These are phyloP conservation scores for Philopedon plagiatum DNA, from an alignment of 2,888 invertebrate species.

Conservation along the genomic window DNA sequence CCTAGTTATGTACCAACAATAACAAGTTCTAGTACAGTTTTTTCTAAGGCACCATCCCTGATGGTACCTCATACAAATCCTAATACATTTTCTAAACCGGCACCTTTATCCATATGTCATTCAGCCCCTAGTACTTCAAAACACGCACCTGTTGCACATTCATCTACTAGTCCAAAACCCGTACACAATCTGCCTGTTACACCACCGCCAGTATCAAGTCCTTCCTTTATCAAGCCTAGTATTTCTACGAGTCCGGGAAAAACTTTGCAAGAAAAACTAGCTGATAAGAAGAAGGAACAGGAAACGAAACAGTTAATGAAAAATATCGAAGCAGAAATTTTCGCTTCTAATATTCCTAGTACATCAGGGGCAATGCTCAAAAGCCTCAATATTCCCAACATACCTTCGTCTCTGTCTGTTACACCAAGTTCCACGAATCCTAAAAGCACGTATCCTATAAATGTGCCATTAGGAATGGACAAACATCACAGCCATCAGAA, in stretches of 20 bases:
- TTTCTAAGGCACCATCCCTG: conserved; percentile 17
- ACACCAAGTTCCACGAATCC: conserved; percentile 65
- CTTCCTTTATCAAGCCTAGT: conserved; percentile 32
- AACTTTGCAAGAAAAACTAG: conserved; percentile 79
- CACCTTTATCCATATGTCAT: not conserved
- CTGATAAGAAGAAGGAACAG: conserved; percentile 75
- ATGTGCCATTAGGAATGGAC: conserved; percentile 15
- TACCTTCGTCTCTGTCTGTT: conserved; percentile 72
- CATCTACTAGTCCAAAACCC: conserved; percentile 31
- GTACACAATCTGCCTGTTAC: conserved; percentile 24
- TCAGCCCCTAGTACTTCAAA: conserved; percentile 35
- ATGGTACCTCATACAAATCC: conserved; percentile 21
- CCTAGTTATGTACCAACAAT: not conserved
- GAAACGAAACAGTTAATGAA: conserved; percentile 56
- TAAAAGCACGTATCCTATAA: conserved; percentile 3
- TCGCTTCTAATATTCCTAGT: conserved; percentile 38
- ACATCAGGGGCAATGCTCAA: conserved; percentile 52
- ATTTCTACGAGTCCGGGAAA: conserved; percentile 68
- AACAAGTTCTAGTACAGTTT: conserved; percentile 8
- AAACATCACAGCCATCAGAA: conserved; percentile 4
- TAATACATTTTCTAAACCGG: conserved; percentile 18
- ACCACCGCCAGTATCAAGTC: conserved; percentile 41
- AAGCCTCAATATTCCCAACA: conserved; percentile 56
- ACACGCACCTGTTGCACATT: conserved; percentile 37
- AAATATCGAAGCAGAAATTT: conserved; percentile 56